Base-by-base conservation (phyloP, 2,888 invertebrate species). In the Troglohyphantes excavatus region DNA sequence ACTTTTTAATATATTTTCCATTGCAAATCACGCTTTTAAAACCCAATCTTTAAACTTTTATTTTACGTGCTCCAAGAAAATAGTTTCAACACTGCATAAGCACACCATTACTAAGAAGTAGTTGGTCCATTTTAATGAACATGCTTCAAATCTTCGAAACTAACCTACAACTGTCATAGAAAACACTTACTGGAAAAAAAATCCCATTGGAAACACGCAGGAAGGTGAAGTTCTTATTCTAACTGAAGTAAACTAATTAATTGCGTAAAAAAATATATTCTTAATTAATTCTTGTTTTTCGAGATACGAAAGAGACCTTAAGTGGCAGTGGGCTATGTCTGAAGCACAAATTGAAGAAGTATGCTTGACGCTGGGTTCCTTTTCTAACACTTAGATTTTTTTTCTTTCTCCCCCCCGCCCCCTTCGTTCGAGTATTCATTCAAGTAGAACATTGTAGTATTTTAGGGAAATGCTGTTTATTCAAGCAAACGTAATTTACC, bases 171-270 rank as follows among this genome's bases (percentile, higher is more conserved):
- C 70, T 78, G 70, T 46, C 72, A 70, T 68, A 86, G 65, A 65
- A 39, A 76, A 53, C 59, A 68, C 13, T 19, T 53, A 53, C 5
- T 19, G 33, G 46, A 21, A 67, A 81, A 87, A 87, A 67, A 27
- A 72, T 68, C 29, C 13, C 53, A 84, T 59, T 39, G 73, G 72
- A 81, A 87, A 81, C 53, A n/a, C 43, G 68, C 67, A 70, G 63
- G 61, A 53, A 59, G 23, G 85, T 68, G 67, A 59, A 70, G 88
- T 75, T 75, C 81, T 73, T 76, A 68, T 53, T 88, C 46, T 61
- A 88, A 68, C 82, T 76, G 82, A 88, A 76, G 82, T 82, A 88
- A 88, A 88, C 88, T 88, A 88, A 88, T 82, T 88, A 88, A 88
- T 82, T 82, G 27, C 75, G 76, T 75, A 87, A 87, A 88, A 82